Evolutionary conservation across 2,797 vertebrate species (phyloP).

Genomic region (Limnodromus scolopaceus): DNA sequence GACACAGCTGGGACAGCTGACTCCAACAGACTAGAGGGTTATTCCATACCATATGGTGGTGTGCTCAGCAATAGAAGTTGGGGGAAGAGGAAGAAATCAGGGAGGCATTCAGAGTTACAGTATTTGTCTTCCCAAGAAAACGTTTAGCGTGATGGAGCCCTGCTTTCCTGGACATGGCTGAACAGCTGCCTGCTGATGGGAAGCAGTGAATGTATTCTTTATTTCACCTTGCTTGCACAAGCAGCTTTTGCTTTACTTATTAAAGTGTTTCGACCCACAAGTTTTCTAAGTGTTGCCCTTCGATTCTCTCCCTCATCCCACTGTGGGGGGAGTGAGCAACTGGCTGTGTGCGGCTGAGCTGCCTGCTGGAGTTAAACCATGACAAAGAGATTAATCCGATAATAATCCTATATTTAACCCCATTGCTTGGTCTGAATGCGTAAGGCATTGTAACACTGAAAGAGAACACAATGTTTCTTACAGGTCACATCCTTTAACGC

Average conservation of each 20-base stretch:
- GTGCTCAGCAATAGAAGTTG: not conserved
- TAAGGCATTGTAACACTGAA: not conserved
- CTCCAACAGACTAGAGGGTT: fast-evolving
- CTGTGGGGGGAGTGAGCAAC: not conserved
- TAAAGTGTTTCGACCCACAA: not conserved
- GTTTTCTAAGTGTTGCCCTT: not conserved
- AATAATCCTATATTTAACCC: not conserved
- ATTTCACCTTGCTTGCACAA: not conserved
- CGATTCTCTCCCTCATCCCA: not conserved
- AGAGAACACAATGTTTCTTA: not conserved
- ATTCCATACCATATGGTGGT: fast-evolving
- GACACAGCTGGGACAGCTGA: not conserved
- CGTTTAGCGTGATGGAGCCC: fast-evolving
- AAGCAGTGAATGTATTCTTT: not conserved
- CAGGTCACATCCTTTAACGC: not conserved
- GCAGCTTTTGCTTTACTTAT: not conserved
- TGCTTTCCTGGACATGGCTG: not conserved
- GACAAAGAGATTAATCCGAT: not conserved
- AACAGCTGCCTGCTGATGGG: not conserved
- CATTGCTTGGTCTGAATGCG: not conserved
- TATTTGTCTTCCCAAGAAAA: not conserved
- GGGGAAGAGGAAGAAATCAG: not conserved
- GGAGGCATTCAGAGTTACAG: fast-evolving
- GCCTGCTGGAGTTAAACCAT: not conserved
- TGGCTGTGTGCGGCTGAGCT: not conserved